A percentile compares a stretch with the other conserved stretches of the same genome.
Conservation (phyloP, 2,113 vertebrate species). For the Pseudopipra pipra region DNA sequence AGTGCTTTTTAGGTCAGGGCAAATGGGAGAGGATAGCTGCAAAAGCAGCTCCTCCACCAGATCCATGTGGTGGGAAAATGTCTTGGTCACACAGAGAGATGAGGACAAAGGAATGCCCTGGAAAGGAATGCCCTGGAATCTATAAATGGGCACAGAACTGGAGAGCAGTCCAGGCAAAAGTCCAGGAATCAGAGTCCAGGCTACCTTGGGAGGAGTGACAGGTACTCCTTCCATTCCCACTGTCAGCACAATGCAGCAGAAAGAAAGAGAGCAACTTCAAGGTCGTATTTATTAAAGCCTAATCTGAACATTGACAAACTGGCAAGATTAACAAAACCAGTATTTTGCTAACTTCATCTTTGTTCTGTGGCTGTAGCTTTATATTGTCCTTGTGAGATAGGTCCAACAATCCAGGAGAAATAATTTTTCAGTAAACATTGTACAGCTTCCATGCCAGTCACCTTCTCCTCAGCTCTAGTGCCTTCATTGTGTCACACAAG, state of each 20-base stretch:
- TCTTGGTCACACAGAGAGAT: rapidly evolving
- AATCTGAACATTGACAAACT: background rate
- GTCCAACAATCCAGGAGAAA: background rate
- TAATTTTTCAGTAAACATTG: background rate
- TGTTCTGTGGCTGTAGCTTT: background rate
- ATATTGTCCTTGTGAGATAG: background rate
- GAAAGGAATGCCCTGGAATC: background rate
- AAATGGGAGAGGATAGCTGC: background rate
- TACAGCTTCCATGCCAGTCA: background rate
- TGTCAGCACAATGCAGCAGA: background rate
- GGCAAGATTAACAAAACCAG: background rate
- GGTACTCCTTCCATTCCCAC: background rate
- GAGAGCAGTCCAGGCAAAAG: background rate
- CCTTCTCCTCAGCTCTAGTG: background rate
- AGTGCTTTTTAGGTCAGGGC: background rate
- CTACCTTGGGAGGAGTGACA: background rate
- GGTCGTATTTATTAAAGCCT: background rate
- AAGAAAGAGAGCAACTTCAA: background rate
- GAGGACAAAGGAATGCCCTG: background rate
- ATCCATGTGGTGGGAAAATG: background rate
- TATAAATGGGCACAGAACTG: background rate
- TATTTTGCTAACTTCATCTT: background rate
- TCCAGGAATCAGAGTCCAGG: background rate
- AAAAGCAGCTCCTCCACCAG: background rate
- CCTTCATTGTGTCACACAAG: background rate